Conservation (phyloP, 1,140 invertebrate genomes). For the Cepaea nemoralis region DNA sequence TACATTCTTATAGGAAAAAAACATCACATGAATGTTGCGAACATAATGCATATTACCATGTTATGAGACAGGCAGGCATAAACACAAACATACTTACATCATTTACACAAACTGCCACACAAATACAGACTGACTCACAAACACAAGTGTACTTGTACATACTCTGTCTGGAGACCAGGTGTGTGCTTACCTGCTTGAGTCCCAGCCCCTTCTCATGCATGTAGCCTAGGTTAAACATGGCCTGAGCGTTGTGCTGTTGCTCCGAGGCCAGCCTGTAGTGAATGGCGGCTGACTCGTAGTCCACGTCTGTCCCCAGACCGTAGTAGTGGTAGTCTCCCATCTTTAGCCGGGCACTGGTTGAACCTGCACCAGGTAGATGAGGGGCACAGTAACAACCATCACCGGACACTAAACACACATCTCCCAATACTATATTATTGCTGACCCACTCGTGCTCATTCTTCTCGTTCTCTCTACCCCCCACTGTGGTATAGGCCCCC, state of each 20-base stretch:
- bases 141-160: not conserved
- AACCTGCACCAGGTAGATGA: too few species aligned
- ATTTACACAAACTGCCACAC: not conserved
- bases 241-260: conserved; percentile 95
- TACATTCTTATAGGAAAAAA: conserved; percentile 32
- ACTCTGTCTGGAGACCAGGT: not conserved
- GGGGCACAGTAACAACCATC: too few species aligned
- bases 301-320: conserved; percentile 78
- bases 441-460: too few species aligned
- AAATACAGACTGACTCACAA: not conserved
- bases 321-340: conserved; percentile 99
- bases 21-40: conserved; percentile 76
- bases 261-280: conserved; percentile 94
- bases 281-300: conserved; percentile 92
- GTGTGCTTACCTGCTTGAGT: conserved; percentile 81
- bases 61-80: too few species aligned
- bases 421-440: too few species aligned
- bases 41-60: too few species aligned
- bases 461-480: too few species aligned
- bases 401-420: too few species aligned
- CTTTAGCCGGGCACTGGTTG: conserved; percentile 84
- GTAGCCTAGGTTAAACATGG: conserved; percentile 99
- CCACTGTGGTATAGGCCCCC: too few species aligned
- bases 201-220: conserved; percentile 99
- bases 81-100: too few species aligned